Percentiles rank a stretch among this genome's conserved stretches.
These are phyloP conservation scores for Leptinotarsa haldemani DNA, from an alignment of 2,888 invertebrate genomes.

Conservation along the genomic window DNA sequence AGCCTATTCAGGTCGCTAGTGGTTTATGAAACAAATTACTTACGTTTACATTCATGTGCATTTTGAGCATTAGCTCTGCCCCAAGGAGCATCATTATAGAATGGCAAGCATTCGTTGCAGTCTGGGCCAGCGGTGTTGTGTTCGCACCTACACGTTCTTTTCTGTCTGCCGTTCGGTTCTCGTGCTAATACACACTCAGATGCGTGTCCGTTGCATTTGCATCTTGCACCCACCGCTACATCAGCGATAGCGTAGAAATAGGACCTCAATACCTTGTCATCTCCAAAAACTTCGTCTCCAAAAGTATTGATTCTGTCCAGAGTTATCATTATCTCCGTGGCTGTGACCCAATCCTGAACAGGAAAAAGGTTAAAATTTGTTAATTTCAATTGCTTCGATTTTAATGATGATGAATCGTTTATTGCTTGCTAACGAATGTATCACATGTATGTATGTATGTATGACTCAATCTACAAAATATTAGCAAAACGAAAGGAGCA, in stretches of 20 bases:
- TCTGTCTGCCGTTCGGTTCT: constrained; percentile 69
- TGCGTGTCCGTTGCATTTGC: constrained; percentile 99
- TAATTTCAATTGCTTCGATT: too few species aligned
- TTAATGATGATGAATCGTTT: too few species aligned
- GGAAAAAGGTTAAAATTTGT: neutral
- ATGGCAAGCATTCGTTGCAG: constrained; percentile 91
- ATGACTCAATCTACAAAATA: too few species aligned
- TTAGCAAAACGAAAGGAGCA: too few species aligned
- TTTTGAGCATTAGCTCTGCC: constrained; percentile 87
- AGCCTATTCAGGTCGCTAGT: neutral
- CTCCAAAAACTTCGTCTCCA: constrained; percentile 96
- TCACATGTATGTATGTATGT: too few species aligned
- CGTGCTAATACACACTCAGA: constrained; percentile 83
- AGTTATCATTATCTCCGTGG: constrained; percentile 91
- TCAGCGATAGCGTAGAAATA: constrained; percentile 97
- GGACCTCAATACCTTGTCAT: constrained; percentile 90
- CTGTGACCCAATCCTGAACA: constrained; percentile 95
- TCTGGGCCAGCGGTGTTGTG: constrained; percentile 96
- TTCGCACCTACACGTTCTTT: constrained; percentile 84
- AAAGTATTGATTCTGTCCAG: constrained; percentile 96
- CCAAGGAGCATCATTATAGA: constrained; percentile 98
- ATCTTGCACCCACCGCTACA: constrained; percentile 86
- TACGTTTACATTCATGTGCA: constrained; percentile 95
- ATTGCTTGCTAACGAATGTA: too few species aligned
- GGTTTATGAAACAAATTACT: constrained; percentile 61